Conservation (phyloP, 2,888 invertebrate genomes). For the Xanthia icteritia region DNA sequence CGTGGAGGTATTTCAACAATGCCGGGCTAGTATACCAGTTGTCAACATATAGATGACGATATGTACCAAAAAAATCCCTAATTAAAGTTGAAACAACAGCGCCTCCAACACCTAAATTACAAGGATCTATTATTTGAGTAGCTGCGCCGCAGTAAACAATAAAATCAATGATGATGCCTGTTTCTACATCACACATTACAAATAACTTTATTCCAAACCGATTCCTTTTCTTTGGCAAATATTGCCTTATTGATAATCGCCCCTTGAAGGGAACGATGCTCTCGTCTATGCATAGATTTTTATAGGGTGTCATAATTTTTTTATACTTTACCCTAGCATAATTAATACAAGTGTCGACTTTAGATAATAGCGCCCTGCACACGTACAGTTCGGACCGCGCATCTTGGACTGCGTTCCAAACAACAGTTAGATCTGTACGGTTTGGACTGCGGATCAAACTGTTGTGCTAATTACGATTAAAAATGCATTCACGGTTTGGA, state of each 20-base stretch:
- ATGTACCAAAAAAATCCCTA: slow-evolving; percentile 42
- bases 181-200: slow-evolving; percentile 56
- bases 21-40: slow-evolving; percentile 59
- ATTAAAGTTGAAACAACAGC: slow-evolving; percentile 49
- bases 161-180: slow-evolving; percentile 59
- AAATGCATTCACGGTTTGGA: no score
- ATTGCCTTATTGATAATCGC: slow-evolving; percentile 49
- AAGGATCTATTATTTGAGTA: slow-evolving; percentile 44
- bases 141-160: slow-evolving; percentile 57
- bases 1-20: slow-evolving; percentile 50
- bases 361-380: no score
- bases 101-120: slow-evolving; percentile 50
- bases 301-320: slow-evolving; percentile 11
- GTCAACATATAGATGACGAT: slow-evolving; percentile 55
- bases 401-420: no score
- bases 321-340: slow-evolving; percentile 30
- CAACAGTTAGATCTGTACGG: no score
- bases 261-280: slow-evolving; percentile 54
- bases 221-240: slow-evolving; percentile 55
- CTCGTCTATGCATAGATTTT: slow-evolving; percentile 50
- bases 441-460: no score
- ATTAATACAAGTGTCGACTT: no score
- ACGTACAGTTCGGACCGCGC: no score
- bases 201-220: slow-evolving; percentile 56
- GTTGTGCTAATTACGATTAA: no score